phyloP scores from a whole-genome alignment of 2,797 vertebrate genomes.

The Acipenser oxyrinchus region DNA sequence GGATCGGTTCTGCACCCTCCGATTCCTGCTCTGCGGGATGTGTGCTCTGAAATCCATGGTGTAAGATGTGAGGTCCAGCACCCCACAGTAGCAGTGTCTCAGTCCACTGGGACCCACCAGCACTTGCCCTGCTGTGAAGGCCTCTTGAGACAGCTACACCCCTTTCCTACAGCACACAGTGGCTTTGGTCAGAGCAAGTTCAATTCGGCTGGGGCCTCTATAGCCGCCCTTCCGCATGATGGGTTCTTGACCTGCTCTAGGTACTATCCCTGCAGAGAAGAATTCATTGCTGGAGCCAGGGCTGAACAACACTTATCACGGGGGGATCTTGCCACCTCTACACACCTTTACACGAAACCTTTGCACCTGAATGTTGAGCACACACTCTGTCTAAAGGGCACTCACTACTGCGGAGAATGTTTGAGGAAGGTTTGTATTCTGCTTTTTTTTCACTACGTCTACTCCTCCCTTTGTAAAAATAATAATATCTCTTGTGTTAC shows the following conservation, averaged over 20 bases:
- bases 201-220: conserved; percentile 3
- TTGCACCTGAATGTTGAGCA: conserved; percentile 78
- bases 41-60: conserved; percentile 14
- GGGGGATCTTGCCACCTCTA: conserved; percentile 42
- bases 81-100: conserved; percentile 51
- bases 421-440: conserved; percentile 81
- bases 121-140: conserved; percentile 75
- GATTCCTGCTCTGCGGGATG: conserved; percentile 4
- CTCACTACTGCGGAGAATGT: conserved; percentile 84
- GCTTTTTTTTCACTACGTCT: conserved; percentile 18
- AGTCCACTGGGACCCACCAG: conserved; percentile 48
- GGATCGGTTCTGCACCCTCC: conserved; percentile 45
- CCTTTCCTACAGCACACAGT: conserved; percentile 39
- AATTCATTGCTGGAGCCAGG: conserved; percentile 40
- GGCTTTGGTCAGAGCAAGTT: conserved; percentile 14
- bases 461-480: conserved; percentile 8
- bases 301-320: conserved; percentile 40
- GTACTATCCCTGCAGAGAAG: conserved; percentile 44
- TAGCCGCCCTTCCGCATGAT: conserved; percentile 30
- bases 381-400: conserved; percentile 78
- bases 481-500: background rate
- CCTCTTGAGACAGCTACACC: conserved; percentile 54
- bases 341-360: conserved; percentile 78
- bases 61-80: conserved; percentile 38
- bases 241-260: conserved; percentile 46